These are phyloP conservation scores for Notarius lentiginosus DNA, from an alignment of 2,113 vertebrate genomes.

Conservation along the genomic window DNA sequence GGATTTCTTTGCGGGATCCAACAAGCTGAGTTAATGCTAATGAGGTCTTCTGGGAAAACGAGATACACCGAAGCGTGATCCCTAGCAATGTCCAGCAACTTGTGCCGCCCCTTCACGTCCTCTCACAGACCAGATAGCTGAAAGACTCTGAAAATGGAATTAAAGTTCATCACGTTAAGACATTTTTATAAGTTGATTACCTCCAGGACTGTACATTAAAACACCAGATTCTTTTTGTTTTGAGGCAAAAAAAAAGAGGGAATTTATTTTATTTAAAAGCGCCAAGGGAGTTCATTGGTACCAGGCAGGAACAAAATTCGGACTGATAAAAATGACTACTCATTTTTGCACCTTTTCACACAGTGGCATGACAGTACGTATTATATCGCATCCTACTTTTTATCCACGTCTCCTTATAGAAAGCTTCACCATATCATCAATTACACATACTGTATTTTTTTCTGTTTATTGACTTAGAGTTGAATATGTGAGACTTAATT, in stretches of 20 bases:
- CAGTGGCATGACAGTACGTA: background rate
- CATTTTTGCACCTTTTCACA: background rate
- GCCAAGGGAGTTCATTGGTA: conserved; percentile 9
- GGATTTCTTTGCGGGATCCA: conserved; percentile 57
- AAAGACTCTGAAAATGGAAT: conserved; percentile 61
- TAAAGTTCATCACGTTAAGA: conserved; percentile 58
- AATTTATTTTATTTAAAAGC: background rate
- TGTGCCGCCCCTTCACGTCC: conserved; percentile 30
- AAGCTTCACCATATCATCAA: background rate
- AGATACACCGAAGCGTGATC: conserved; percentile 57
- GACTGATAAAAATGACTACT: background rate
- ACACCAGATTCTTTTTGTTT: conserved; percentile 34
- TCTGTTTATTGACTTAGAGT: background rate
- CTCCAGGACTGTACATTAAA: conserved; percentile 49
- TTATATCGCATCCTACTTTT: background rate
- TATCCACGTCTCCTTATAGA: background rate
- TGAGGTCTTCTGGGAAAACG: conserved; percentile 61
- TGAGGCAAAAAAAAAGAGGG: background rate
- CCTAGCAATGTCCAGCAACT: conserved; percentile 57
- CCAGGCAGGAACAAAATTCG: background rate
- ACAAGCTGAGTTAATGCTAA: conserved; percentile 65
- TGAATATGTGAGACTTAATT: background rate
- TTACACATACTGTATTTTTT: background rate
- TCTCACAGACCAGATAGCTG: conserved; percentile 53
- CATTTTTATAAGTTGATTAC: conserved; percentile 50